Percentiles rank a stretch among this genome's conserved stretches.
phyloP scores from a whole-genome alignment of 2,113 vertebrate genomes.

The Datnioides undecimradiatus region DNA sequence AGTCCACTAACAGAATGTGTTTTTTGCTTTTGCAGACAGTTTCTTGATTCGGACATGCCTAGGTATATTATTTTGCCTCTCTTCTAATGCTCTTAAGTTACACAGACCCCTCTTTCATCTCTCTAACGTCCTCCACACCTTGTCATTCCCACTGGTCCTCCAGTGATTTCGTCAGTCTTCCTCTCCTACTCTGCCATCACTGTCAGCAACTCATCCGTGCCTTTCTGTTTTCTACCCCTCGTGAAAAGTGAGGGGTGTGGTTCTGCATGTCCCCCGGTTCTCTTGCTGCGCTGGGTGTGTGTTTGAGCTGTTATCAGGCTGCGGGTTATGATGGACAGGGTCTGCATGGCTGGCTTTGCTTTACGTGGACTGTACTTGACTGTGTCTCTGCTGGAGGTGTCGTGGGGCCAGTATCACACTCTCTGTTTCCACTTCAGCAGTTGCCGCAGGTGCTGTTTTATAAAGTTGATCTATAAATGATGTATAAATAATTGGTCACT shows the following conservation, averaged over 20 bases:
- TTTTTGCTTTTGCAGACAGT: conserved; percentile 99
- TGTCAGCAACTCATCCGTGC: conserved; percentile 49
- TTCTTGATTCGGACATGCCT: conserved; percentile 99
- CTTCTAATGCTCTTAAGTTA: conserved; percentile 64
- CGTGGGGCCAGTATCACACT: conserved; percentile 56
- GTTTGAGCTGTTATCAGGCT: conserved; percentile 68
- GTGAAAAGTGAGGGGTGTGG: conserved; percentile 46
- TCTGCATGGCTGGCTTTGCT: conserved; percentile 83
- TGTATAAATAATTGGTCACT: neutral
- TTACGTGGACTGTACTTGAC: conserved; percentile 54
- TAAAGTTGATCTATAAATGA: neutral
- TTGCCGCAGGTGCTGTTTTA: neutral
- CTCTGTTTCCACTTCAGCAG: conserved; percentile 26
- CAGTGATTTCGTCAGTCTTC: conserved; percentile 20
- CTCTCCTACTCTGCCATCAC: conserved; percentile 49
- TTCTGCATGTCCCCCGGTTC: conserved; percentile 58
- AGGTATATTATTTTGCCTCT: conserved; percentile 91
- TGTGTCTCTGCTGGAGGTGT: conserved; percentile 75
- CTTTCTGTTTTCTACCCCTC: conserved; percentile 35
- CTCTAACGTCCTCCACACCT: conserved; percentile 36
- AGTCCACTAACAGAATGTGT: conserved; percentile 94
- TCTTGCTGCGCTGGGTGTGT: conserved; percentile 67
- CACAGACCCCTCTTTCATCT: conserved; percentile 49
- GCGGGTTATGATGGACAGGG: conserved; percentile 21
- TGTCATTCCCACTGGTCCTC: conserved; percentile 39